Percentiles rank a stretch among this genome's conserved stretches.
Conservation (phyloP, 2,113 vertebrate species). For the Garra rufa region DNA sequence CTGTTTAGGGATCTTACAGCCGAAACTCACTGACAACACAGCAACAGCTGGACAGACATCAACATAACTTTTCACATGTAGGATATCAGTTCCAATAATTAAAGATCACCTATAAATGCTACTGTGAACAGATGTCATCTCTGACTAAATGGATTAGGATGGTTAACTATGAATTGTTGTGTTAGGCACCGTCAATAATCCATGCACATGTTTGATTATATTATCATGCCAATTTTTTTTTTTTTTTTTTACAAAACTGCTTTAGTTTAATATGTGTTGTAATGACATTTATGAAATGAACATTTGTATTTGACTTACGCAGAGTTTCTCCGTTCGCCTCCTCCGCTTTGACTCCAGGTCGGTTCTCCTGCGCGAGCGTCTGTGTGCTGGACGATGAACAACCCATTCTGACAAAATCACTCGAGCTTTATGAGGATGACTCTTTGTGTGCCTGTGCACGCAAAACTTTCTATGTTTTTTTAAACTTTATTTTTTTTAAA, state of each 20-base stretch:
- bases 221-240: accelerated
- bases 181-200: background rate
- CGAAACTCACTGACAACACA: background rate
- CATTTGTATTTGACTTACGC: background rate
- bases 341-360: conserved; percentile 75
- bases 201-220: background rate
- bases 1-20: background rate
- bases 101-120: background rate
- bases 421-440: background rate
- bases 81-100: background rate
- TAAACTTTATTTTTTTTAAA: background rate
- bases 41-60: background rate
- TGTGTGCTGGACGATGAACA: conserved; percentile 80
- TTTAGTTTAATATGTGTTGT: too few relatives aligned
- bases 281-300: background rate
- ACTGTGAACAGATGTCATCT: background rate
- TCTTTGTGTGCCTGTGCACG: background rate
- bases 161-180: too few relatives aligned
- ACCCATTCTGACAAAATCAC: conserved; percentile 68
- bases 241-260: background rate
- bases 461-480: background rate
- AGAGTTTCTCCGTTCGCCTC: conserved; percentile 68
- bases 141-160: background rate
- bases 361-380: conserved; percentile 75
- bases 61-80: background rate